Conservation (phyloP, 2,113 vertebrate species). For the Corythornis cristatus region DNA sequence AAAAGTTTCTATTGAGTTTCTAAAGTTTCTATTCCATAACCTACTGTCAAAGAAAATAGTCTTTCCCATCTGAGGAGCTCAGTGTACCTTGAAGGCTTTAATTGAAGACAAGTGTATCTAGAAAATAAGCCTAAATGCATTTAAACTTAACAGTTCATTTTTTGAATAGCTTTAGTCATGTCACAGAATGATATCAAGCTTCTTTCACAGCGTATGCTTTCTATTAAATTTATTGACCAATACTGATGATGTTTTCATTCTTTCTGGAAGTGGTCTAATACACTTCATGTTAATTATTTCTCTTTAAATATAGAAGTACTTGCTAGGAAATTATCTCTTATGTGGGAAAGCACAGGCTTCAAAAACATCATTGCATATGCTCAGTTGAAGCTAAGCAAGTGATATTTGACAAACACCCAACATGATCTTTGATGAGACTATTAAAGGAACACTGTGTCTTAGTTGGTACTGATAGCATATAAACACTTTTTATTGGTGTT, state of each 20-base stretch:
- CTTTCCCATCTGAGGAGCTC: not conserved
- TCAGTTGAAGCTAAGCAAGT: not conserved
- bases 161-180: not conserved
- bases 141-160: not conserved
- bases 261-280: not conserved
- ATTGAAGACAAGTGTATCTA: not conserved
- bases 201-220: not conserved
- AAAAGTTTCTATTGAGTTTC: not conserved
- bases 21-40: not conserved
- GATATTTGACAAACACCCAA: not conserved
- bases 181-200: not conserved
- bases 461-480: not conserved
- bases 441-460: not conserved
- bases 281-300: not conserved
- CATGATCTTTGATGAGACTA: not conserved
- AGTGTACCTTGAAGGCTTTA: not conserved
- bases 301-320: not conserved
- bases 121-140: not conserved
- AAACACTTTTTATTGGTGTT: not conserved
- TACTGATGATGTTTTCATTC: not conserved
- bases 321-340: not conserved
- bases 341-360: not conserved
- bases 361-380: not conserved
- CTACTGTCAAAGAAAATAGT: not conserved
- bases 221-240: not conserved